Percentiles rank a stretch among this genome's conserved stretches.
Evolutionary conservation across 2,888 invertebrate genomes (phyloP).

Genomic region (Synanthedon vespiformis): DNA sequence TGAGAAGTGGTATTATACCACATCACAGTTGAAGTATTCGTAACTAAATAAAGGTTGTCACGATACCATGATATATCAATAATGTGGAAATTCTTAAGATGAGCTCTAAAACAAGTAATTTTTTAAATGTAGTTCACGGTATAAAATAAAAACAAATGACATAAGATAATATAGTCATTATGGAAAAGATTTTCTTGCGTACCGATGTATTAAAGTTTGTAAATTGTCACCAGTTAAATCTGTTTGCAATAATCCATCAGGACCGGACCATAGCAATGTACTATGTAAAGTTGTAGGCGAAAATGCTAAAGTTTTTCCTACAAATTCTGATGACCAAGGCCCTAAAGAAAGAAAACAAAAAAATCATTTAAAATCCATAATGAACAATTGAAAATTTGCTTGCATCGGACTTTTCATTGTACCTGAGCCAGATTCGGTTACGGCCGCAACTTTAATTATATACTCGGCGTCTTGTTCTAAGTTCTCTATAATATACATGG

Average conservation of each 20-base stretch:
- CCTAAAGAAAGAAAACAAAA: slow-evolving; percentile 47
- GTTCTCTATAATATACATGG: slow-evolving; percentile 75
- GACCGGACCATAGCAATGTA: slow-evolving; percentile 80
- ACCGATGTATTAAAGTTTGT: slow-evolving; percentile 74
- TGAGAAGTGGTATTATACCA: slow-evolving; percentile 77
- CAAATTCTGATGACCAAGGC: slow-evolving; percentile 83
- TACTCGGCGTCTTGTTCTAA: slow-evolving; percentile 83
- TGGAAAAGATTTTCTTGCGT: slow-evolving; percentile 1
- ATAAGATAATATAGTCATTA: neutral
- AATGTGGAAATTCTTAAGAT: slow-evolving; percentile 72
- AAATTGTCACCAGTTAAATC: slow-evolving; percentile 84
- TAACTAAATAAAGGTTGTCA: slow-evolving; percentile 80
- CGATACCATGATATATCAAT: slow-evolving; percentile 83
- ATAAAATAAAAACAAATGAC: no score
- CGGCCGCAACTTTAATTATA: slow-evolving; percentile 82
- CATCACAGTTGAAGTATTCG: slow-evolving; percentile 78
- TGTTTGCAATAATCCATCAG: slow-evolving; percentile 82
- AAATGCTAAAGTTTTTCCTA: slow-evolving; percentile 75
- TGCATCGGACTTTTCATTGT: slow-evolving; percentile 4
- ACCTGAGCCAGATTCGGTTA: slow-evolving; percentile 77
- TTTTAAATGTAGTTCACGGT: no score
- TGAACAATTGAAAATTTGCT: neutral
- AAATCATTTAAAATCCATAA: slow-evolving; percentile 1
- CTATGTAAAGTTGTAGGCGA: slow-evolving; percentile 70
- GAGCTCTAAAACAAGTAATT: slow-evolving; percentile 22